phyloP scores from a whole-genome alignment of 2,113 vertebrate genomes.

The Coracopsis vasa region DNA sequence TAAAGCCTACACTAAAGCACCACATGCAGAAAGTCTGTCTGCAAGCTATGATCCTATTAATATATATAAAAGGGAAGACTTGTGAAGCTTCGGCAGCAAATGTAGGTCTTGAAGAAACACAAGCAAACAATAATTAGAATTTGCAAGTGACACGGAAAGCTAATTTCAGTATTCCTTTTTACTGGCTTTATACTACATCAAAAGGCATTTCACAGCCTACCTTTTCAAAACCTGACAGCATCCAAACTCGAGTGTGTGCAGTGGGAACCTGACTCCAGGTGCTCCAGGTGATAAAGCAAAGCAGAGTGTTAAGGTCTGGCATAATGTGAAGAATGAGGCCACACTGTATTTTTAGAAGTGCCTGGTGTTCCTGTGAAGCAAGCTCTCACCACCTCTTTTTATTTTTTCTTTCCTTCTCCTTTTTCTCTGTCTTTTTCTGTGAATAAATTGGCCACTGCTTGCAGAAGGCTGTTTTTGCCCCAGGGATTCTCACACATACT shows the following conservation, averaged over 20 bases:
- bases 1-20: neutral
- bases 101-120: neutral
- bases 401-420: neutral
- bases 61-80: neutral
- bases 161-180: slow-evolving; percentile 14
- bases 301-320: neutral
- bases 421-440: slow-evolving; percentile 38
- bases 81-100: slow-evolving; percentile 11
- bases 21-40: neutral
- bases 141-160: neutral
- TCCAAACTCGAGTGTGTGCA: neutral
- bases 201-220: neutral
- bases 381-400: neutral
- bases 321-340: slow-evolving; percentile 51
- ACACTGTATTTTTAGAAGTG: slow-evolving; percentile 53
- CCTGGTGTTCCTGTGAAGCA: slow-evolving; percentile 21
- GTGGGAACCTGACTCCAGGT: slow-evolving; percentile 46
- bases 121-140: slow-evolving; percentile 25
- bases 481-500: slow-evolving; percentile 73
- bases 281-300: slow-evolving; percentile 50
- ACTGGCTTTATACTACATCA: neutral
- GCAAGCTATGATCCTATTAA: neutral
- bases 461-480: slow-evolving; percentile 74
- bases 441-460: slow-evolving; percentile 77
- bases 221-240: slow-evolving; percentile 42